Conservation (phyloP, 2,113 vertebrate genomes). For the Campylomormyrus tamandua region DNA sequence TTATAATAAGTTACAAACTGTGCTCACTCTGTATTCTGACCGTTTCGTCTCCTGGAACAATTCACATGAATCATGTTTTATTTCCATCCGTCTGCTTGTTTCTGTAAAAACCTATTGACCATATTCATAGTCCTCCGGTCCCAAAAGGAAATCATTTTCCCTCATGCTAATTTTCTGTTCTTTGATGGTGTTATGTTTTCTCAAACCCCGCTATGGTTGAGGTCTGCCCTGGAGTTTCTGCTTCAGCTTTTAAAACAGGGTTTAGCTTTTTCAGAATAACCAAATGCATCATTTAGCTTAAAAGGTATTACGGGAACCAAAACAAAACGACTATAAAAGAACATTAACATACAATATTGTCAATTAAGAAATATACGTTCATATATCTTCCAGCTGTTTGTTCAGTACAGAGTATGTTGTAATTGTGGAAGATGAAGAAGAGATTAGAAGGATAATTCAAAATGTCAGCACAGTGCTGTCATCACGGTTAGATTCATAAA, state of each 20-base stretch:
- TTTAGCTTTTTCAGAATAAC: background rate
- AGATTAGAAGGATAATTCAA: background rate
- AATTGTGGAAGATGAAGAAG: background rate
- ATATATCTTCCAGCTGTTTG: background rate
- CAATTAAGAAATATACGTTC: background rate
- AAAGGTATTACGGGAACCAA: background rate
- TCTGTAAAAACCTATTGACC: background rate
- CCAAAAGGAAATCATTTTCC: background rate
- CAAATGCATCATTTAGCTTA: background rate
- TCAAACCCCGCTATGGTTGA: background rate
- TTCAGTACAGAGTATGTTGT: background rate
- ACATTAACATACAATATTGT: background rate
- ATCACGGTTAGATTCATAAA: background rate
- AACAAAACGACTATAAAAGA: background rate
- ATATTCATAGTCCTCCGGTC: background rate
- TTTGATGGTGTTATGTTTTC: background rate
- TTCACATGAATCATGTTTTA: background rate
- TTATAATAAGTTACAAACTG: background rate
- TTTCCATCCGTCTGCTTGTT: background rate
- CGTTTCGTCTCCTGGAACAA: background rate
- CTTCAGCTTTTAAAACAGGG: background rate
- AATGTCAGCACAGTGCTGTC: background rate
- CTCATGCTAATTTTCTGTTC: background rate
- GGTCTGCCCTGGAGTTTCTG: background rate
- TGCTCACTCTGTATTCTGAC: background rate